A percentile compares a stretch with the other conserved stretches of the same genome.
Evolutionary conservation across 1,140 invertebrate genomes (phyloP).

Genomic region (Aphelinus certus): DNA sequence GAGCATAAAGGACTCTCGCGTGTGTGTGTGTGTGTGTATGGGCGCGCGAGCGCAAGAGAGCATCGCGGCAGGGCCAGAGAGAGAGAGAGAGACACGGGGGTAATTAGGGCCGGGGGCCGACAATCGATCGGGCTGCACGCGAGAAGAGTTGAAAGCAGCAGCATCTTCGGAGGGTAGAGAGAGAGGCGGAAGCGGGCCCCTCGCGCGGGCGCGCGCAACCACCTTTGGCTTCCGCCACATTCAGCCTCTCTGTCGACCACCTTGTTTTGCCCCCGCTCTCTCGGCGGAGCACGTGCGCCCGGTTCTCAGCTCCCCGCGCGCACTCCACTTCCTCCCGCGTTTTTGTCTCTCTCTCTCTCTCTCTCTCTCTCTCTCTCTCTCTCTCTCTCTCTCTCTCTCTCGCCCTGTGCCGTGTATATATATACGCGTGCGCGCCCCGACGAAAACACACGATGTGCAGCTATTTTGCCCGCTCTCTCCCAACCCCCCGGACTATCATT

Average conservation of each 20-base stretch:
- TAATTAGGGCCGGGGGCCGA: conserved; percentile 7
- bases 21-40: too few relatives aligned
- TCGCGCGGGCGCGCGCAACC: conserved; percentile 52
- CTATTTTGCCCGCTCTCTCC: too few relatives aligned
- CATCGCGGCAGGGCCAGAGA: background rate
- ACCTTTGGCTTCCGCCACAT: conserved; percentile 67
- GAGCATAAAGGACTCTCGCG: too few relatives aligned
- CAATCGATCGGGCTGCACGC: too few relatives aligned
- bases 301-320: too few relatives aligned
- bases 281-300: too few relatives aligned
- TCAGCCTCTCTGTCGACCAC: conserved; percentile 56
- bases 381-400: conserved; percentile 34
- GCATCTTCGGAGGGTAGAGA: background rate
- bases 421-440: too few relatives aligned
- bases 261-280: conserved; percentile 45
- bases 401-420: conserved; percentile 7
- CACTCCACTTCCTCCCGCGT: too few relatives aligned
- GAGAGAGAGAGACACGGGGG: conserved; percentile 20
- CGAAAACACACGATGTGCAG: too few relatives aligned
- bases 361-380: conserved; percentile 33
- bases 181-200: conserved; percentile 60
- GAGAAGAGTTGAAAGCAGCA: too few relatives aligned
- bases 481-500: too few relatives aligned
- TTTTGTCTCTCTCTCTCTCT: conserved; percentile 31
- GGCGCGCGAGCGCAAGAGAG: background rate